A percentile compares a stretch with the other conserved stretches of the same genome.
Evolutionary conservation across 2,888 invertebrate genomes (phyloP).

Genomic region (Drosophila antonietae): DNA sequence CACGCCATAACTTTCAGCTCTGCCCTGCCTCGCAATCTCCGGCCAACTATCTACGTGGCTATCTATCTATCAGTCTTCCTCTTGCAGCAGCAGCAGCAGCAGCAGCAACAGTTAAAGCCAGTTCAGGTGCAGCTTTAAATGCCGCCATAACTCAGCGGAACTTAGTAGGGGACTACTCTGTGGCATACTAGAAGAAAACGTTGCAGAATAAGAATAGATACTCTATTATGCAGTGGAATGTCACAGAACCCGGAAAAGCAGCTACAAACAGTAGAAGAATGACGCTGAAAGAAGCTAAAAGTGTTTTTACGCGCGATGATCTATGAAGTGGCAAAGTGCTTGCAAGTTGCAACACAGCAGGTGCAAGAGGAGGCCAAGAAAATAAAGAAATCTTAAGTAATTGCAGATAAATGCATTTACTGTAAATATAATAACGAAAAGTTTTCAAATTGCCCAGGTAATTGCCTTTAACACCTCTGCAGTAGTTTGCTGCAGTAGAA

Average conservation of each 20-base stretch:
- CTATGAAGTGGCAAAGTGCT: slow-evolving; percentile 72
- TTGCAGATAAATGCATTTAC: slow-evolving; percentile 5
- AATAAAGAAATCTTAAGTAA: slow-evolving; percentile 6
- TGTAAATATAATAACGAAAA: slow-evolving; percentile 7
- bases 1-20: slow-evolving; percentile 66
- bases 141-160: slow-evolving; percentile 76
- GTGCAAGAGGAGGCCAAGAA: slow-evolving; percentile 14
- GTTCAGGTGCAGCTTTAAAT: slow-evolving; percentile 75
- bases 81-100: slow-evolving; percentile 26
- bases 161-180: slow-evolving; percentile 37
- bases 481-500: background rate
- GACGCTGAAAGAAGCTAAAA: slow-evolving; percentile 6
- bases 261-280: background rate
- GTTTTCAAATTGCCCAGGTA: background rate
- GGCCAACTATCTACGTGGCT: slow-evolving; percentile 50
- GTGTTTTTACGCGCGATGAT: slow-evolving; percentile 45
- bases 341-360: slow-evolving; percentile 44
- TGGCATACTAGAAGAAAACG: slow-evolving; percentile 4
- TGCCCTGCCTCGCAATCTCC: slow-evolving; percentile 50
- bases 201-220: slow-evolving; percentile 60
- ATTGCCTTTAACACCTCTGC: background rate
- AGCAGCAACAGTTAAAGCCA: slow-evolving; percentile 30
- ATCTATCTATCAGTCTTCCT: slow-evolving; percentile 5
- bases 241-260: slow-evolving; percentile 50
- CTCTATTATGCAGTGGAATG: slow-evolving; percentile 78